These are phyloP conservation scores for Cyclopterus lumpus DNA, from an alignment of 2,797 vertebrate species.

Conservation along the genomic window DNA sequence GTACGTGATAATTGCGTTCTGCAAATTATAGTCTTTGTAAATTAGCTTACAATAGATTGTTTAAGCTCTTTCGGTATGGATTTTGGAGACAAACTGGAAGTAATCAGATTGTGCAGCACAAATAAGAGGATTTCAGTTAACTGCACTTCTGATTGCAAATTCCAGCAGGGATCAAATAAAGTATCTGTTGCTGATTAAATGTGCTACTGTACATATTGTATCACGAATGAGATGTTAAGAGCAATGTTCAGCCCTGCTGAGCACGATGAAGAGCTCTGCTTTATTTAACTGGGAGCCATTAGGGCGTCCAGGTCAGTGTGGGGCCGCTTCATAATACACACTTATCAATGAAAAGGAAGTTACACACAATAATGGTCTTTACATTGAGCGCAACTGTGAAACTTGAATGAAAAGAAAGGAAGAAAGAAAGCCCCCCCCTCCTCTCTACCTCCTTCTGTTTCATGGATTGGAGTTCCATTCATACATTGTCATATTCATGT, in stretches of 20 bases:
- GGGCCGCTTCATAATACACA: neutral
- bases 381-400: neutral
- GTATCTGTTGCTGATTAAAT: neutral
- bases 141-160: neutral
- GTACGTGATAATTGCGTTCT: slow-evolving; percentile 49
- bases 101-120: slow-evolving; percentile 12
- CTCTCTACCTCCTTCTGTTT: too few species aligned
- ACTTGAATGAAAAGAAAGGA: neutral
- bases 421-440: too few species aligned
- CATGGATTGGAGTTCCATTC: too few species aligned
- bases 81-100: slow-evolving; percentile 23
- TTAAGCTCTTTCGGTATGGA: slow-evolving; percentile 10
- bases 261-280: neutral
- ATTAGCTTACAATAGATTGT: slow-evolving; percentile 51
- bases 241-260: neutral
- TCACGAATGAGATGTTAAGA: neutral
- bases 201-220: neutral
- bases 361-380: neutral
- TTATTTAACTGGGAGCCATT: neutral
- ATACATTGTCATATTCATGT: too few species aligned
- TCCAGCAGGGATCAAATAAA: neutral
- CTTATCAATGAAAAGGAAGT: neutral
- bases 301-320: neutral
- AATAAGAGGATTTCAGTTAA: neutral
- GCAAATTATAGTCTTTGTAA: slow-evolving; percentile 51